These are phyloP conservation scores for Drosophila demipolita DNA, from an alignment of 2,888 invertebrate genomes.

Conservation along the genomic window DNA sequence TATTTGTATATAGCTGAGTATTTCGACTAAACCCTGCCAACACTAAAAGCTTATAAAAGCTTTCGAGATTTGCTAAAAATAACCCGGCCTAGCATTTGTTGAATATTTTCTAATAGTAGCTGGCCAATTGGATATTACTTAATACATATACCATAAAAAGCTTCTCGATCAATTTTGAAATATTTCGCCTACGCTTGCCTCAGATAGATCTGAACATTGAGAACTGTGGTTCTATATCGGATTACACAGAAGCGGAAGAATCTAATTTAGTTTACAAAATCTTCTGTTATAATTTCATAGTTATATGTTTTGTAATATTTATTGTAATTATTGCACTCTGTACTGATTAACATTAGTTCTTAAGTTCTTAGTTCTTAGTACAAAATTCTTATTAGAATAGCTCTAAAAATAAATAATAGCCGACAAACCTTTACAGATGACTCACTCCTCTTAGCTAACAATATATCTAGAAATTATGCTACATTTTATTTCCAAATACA, in stretches of 20 bases:
- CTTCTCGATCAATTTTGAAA: slow-evolving; percentile 44
- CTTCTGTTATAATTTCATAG: neutral
- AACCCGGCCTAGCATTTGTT: slow-evolving; percentile 67
- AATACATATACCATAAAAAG: slow-evolving; percentile 56
- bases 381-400: neutral
- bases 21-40: slow-evolving; percentile 23
- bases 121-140: slow-evolving; percentile 66
- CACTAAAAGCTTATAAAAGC: slow-evolving; percentile 48
- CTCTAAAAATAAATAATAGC: neutral
- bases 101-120: slow-evolving; percentile 55
- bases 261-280: neutral
- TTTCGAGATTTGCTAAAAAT: slow-evolving; percentile 56
- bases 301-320: neutral
- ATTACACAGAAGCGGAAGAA: slow-evolving; percentile 39
- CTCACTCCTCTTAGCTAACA: neutral
- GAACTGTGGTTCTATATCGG: slow-evolving; percentile 52
- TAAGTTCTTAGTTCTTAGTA: no score
- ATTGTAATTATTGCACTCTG: neutral
- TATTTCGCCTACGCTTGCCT: slow-evolving; percentile 35
- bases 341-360: no score
- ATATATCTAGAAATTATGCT: slow-evolving; percentile 22
- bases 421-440: neutral
- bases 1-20: neutral
- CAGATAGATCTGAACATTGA: slow-evolving; percentile 39
- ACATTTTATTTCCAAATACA: neutral